A percentile compares a stretch with the other conserved stretches of the same genome.
phyloP scores from a whole-genome alignment of 2,888 invertebrate genomes.

The Acanthosoma haemorrhoidale region DNA sequence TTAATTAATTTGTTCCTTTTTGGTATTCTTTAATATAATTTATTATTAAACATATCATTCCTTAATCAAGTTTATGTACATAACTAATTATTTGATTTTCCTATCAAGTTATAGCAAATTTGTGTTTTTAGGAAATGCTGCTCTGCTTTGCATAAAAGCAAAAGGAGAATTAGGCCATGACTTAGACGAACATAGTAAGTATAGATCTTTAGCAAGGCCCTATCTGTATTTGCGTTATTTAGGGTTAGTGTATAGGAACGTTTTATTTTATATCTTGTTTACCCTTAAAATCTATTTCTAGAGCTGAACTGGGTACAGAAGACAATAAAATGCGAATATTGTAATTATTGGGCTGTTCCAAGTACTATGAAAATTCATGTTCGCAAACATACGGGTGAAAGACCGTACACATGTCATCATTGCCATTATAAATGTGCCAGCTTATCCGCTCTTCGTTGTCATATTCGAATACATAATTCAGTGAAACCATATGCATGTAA shows the following conservation, averaged over 20 bases:
- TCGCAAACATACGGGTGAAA: slow-evolving; percentile 23
- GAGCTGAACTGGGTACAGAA: slow-evolving; percentile 11
- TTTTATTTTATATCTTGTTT: not conserved
- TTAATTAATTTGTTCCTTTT: no score
- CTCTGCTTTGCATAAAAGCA: not conserved
- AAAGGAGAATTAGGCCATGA: not conserved
- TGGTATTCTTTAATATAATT: not conserved
- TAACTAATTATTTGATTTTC: not conserved
- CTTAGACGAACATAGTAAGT: not conserved
- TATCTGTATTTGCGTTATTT: not conserved
- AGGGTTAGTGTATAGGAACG: not conserved
- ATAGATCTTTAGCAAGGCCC: not conserved
- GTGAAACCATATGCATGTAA: slow-evolving; percentile 6
- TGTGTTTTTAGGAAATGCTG: not conserved
- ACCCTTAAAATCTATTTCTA: not conserved
- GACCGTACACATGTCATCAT: slow-evolving; percentile 12
- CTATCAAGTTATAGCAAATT: not conserved
- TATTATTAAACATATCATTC: not conserved
- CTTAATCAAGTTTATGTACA: not conserved
- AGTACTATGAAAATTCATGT: slow-evolving; percentile 20
- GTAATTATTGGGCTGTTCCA: slow-evolving; percentile 11
- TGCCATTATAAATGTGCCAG: slow-evolving; percentile 13
- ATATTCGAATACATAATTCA: slow-evolving; percentile 5
- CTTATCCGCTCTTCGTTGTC: not conserved
- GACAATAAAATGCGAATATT: slow-evolving; percentile 22